phyloP scores from a whole-genome alignment of 2,888 invertebrate genomes.

The Nymphalis c-album region DNA sequence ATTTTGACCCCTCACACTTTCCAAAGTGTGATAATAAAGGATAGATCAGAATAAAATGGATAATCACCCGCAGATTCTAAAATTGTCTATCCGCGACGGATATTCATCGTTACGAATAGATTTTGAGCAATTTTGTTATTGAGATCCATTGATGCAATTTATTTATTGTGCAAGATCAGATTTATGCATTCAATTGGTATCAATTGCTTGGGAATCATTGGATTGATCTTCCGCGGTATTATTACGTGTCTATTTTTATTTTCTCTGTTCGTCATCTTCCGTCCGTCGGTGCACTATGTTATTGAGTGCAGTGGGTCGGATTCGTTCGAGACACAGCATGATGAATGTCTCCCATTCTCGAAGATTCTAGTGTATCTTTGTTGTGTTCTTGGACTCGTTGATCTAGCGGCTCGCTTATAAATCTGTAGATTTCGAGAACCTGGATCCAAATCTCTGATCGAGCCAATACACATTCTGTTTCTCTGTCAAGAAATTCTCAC shows the following conservation, averaged over 20 bases:
- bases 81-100: conserved; percentile 63
- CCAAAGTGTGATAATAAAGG: conserved; percentile 35
- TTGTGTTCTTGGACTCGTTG: no score
- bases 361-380: no score
- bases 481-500: no score
- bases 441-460: no score
- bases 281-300: not conserved
- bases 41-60: conserved; percentile 46
- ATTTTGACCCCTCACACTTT: conserved; percentile 51
- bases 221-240: conserved; percentile 6
- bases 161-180: conserved; percentile 42
- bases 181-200: conserved; percentile 38
- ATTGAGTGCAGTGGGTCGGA: not conserved
- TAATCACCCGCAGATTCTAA: conserved; percentile 66
- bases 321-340: no score
- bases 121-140: conserved; percentile 71
- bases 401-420: no score
- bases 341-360: no score
- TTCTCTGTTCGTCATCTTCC: not conserved
- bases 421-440: no score
- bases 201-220: conserved; percentile 32
- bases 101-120: conserved; percentile 68
- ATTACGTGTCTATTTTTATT: not conserved
- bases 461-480: no score
- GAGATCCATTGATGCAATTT: conserved; percentile 58